Evolutionary conservation across 2,888 invertebrate genomes (phyloP), one percentile per base, ranked within the genome.

Genomic region (Lamproptera curius): DNA sequence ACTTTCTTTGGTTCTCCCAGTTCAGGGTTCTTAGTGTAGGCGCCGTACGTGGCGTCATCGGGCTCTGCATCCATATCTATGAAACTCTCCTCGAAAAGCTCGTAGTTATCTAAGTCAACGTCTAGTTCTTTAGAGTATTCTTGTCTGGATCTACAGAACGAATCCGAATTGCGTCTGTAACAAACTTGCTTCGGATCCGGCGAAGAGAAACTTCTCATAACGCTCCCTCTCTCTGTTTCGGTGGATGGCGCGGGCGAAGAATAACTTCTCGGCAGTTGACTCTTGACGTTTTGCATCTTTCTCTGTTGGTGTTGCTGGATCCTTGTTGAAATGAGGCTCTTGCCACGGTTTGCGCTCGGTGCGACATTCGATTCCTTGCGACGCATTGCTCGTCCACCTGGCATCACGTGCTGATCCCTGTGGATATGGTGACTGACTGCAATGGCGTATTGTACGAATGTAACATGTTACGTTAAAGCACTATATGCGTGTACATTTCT

Each of bases 61-160:
- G 76, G 71, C 52, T 85, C 85, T 8, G 79, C 80, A 46, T 87
- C 86, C 28, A 85, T 82, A 53, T 87, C 86, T n/a, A 87, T 63
- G 16, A 86, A 76, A 34, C 75, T 73, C 46, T 85, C 85, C 47
- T 84, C 83, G 31, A 86, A 83, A 46, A 77, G 78, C 52, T 86
- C 86, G 48, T 79, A 85, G 44, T 77, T 81, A 40, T 86, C 85
- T 14, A 82, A 67, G 60, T 87, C 87, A 0, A 82, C 78, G 47
- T 87, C 86, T 9, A 86, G 53, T 55, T 86, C 86, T 56, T 79
- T 71, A 0, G 84, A 82, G 1, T 78, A 79, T 16, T 81, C 76
- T 16, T 65, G 59, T 55, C 75, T 78, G 0, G 83, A 76, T 51
- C 75, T 67, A 50, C 75, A 79, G 53, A 76, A 76, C 0, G 78